phyloP scores from a whole-genome alignment of 2,888 invertebrate genomes.

The Caenorhabditis sinica region DNA sequence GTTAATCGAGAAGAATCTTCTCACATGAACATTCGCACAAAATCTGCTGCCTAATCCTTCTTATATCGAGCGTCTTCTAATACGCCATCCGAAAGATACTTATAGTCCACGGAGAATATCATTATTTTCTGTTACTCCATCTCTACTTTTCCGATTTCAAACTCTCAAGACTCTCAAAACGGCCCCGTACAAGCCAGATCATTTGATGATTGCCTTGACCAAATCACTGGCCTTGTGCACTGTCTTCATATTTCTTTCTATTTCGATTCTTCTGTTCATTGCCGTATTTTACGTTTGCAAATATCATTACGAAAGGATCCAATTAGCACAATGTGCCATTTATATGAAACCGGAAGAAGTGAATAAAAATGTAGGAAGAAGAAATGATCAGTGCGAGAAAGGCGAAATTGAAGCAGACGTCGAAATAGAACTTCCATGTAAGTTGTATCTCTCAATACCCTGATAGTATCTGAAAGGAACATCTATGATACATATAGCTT shows the following conservation, averaged over 20 bases:
- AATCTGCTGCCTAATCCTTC: conserved; percentile 47
- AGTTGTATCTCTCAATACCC: not conserved
- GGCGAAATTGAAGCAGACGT: conserved; percentile 24
- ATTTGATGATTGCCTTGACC: conserved; percentile 45
- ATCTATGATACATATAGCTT: not conserved
- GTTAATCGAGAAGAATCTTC: conserved; percentile 33
- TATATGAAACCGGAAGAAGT: conserved; percentile 57
- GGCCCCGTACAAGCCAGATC: conserved; percentile 5
- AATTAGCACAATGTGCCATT: conserved; percentile 37
- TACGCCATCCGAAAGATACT: conserved; percentile 26
- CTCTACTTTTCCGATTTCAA: not conserved
- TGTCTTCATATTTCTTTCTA: conserved; percentile 58
- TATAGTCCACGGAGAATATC: conserved; percentile 32
- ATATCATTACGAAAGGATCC: conserved; percentile 42
- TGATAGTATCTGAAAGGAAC: not conserved
- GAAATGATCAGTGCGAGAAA: conserved; percentile 7
- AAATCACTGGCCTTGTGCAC: conserved; percentile 60
- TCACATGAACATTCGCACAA: conserved; percentile 41
- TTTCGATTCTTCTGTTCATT: conserved; percentile 48
- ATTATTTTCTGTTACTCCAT: not conserved
- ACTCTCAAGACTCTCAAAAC: conserved; percentile 17
- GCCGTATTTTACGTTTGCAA: conserved; percentile 59
- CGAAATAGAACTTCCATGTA: conserved; percentile 54
- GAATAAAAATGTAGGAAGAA: conserved; percentile 11
- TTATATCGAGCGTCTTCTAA: conserved; percentile 26